These are phyloP conservation scores for Drosophila erecta DNA, from an alignment of 1,140 invertebrate genomes.

Conservation along the genomic window DNA sequence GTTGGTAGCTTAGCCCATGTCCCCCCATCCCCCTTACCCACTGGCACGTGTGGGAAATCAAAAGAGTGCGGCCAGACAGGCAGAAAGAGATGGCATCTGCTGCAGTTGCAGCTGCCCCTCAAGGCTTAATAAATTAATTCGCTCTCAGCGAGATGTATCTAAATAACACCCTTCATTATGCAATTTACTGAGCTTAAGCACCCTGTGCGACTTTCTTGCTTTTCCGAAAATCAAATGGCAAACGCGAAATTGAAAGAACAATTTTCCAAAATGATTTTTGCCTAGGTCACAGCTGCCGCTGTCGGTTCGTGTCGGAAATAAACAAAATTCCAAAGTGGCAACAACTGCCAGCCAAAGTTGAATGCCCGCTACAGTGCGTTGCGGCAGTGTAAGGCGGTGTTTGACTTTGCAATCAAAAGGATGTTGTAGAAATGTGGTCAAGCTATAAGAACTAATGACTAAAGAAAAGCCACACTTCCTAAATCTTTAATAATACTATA, in stretches of 20 bases:
- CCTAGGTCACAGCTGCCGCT: conserved; percentile 23
- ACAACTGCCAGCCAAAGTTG: conserved; percentile 1
- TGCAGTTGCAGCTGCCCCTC: background rate
- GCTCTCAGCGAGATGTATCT: conserved; percentile 10
- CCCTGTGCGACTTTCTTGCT: too few species aligned
- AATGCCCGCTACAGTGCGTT: conserved; percentile 19
- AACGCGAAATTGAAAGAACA: conserved; percentile 30
- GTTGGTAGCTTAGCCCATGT: too few species aligned
- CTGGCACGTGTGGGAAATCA: conserved; percentile 56
- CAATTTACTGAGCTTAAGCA: background rate
- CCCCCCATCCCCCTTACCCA: background rate
- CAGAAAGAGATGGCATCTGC: background rate
- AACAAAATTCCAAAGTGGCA: conserved; percentile 26
- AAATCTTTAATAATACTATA: background rate
- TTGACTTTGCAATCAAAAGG: background rate
- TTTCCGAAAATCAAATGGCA: conserved; percentile 25
- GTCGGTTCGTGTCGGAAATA: conserved; percentile 48
- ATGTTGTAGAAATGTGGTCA: too few species aligned
- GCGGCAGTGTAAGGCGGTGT: background rate
- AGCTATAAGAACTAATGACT: too few species aligned
- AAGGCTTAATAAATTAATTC: conserved; percentile 43
- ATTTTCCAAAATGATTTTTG: conserved; percentile 42
- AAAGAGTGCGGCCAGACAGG: conserved; percentile 24
- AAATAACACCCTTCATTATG: conserved; percentile 26
- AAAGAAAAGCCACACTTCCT: too few species aligned